Evolutionary conservation across 2,797 vertebrate genomes (phyloP), one percentile per base, ranked within the genome.

Genomic region (Phataginus tricuspis): DNA sequence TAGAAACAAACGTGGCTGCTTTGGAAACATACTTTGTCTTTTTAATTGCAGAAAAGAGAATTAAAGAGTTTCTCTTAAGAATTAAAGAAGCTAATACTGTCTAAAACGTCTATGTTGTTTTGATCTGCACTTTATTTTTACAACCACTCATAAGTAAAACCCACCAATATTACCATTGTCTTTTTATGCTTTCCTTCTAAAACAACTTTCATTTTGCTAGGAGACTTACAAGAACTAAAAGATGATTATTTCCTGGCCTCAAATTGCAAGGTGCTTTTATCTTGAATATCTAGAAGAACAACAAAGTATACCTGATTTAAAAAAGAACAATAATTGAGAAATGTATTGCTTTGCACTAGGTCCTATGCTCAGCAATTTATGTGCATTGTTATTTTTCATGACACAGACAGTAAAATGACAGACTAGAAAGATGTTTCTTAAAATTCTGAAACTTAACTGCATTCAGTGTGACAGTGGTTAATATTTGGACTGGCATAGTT

Each of bases 131-230:
- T 84, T 87, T 29, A 64, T 86, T 61, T 25, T 96, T 69, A 72
- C 29, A 64, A 51, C 23, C 53, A 37, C 80, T 66, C 14, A 49
- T 78, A 16, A 95, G 13, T 55, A 29, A 95, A 63, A 85, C 71
- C 39, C 92, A 27, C 13, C 61, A 79, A 75, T n/a, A 87, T 71
- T 55, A 51, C 9, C 63, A 72, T 4, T 45, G 7, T 21, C 11
- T 88, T 51, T 93, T 31, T 79, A 69, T 51, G 19, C 18, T 34
- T 94, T 93, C 13, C 29, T 78, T 86, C 57, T 79, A 83, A 95
- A 93, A 90, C 21, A 77, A 27, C 29, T 87, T 87, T 37, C 2
- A 84, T 90, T 96, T 63, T 8, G 10, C 10, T 64, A 19, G 61
- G 51, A 91, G 57, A 68, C 5, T 59, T 88, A 1, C 10, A 69